These are phyloP conservation scores for Temnopleurus reevesii DNA, from an alignment of 53 echinoderm and acorn worm genomes.

Conservation along the genomic window DNA sequence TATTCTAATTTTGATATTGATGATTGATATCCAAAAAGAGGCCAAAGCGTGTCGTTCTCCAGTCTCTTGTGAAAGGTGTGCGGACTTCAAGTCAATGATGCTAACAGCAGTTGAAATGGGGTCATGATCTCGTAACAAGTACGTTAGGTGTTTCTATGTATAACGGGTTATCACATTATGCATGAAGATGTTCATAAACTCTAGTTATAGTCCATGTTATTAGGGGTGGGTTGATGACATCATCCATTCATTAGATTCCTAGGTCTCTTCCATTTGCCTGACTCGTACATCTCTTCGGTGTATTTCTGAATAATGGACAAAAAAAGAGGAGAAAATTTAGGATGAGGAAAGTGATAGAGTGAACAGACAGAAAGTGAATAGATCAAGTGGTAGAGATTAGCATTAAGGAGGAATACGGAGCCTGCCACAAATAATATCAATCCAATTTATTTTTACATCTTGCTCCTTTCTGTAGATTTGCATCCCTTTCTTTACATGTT, in stretches of 20 bases:
- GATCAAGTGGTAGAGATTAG: neutral
- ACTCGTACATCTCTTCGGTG: slow-evolving; percentile 53
- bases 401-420: neutral
- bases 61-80: too few species aligned
- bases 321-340: neutral
- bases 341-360: neutral
- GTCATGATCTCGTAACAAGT: too few species aligned
- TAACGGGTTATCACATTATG: neutral
- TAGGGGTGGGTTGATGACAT: neutral
- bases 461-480: neutral
- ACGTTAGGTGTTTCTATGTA: neutral
- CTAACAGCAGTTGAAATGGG: too few species aligned
- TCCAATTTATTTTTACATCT: neutral
- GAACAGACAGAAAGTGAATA: too few species aligned
- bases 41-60: too few species aligned
- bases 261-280: slow-evolving; percentile 31
- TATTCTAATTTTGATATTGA: too few species aligned
- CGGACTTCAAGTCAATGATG: too few species aligned
- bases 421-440: neutral
- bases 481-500: too few species aligned
- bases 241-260: slow-evolving; percentile 46
- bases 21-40: too few species aligned
- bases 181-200: neutral
- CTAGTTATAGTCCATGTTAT: slow-evolving; percentile 18
- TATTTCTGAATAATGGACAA: slow-evolving; percentile 20